These are phyloP conservation scores for Oscheius sp. DNA, from an alignment of 2,888 invertebrate species.

Conservation along the genomic window DNA sequence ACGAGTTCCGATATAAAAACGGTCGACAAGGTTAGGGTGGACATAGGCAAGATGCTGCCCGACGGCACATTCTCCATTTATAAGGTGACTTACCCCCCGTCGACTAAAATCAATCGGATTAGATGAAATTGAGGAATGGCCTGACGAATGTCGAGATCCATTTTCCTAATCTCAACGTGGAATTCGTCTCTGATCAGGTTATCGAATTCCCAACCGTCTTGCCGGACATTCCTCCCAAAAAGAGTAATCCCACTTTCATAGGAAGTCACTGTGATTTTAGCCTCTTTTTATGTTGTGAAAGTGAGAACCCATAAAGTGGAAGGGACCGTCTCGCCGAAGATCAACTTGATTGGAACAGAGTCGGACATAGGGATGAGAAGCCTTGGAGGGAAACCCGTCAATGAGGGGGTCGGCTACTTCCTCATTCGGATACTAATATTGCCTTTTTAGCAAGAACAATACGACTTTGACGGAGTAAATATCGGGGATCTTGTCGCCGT, in stretches of 20 bases:
- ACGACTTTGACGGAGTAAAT: conserved; percentile 34
- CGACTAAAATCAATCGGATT: neutral
- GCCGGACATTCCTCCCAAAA: conserved; percentile 73
- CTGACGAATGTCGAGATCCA: conserved; percentile 63
- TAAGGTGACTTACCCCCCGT: conserved; percentile 27
- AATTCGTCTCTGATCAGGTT: conserved; percentile 53
- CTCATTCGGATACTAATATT: neutral
- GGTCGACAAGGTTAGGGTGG: conserved; percentile 39
- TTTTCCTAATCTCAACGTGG: conserved; percentile 53
- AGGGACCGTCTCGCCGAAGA: conserved; percentile 37
- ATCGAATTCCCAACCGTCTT: conserved; percentile 74
- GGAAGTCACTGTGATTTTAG: neutral
- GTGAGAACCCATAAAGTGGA: conserved; percentile 19
- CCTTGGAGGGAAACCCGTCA: conserved; percentile 23
- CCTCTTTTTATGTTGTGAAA: conserved; percentile 9
- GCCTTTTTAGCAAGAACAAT: conserved; percentile 28
- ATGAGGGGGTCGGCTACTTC: conserved; percentile 25
- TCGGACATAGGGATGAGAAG: conserved; percentile 46
- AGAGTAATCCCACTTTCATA: conserved; percentile 13
- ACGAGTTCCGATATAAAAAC: neutral
- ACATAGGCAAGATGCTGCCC: conserved; percentile 23
- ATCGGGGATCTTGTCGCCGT: conserved; percentile 28
- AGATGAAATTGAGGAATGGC: conserved; percentile 64
- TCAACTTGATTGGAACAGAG: conserved; percentile 42
- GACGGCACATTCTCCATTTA: conserved; percentile 16